Conservation (phyloP, 2,113 vertebrate genomes). For the Dascyllus trimaculatus region DNA sequence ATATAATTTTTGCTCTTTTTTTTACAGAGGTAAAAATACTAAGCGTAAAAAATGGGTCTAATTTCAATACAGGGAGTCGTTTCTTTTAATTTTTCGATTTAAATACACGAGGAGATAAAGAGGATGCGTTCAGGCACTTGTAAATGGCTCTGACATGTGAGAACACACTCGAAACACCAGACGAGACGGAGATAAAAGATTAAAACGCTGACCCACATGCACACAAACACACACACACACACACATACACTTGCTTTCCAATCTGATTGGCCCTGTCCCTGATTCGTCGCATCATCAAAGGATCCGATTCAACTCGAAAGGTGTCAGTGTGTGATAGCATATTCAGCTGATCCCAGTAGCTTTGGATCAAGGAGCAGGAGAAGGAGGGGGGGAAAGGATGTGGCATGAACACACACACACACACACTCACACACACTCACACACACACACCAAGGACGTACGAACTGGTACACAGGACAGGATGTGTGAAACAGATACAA, state of each 20-base stretch:
- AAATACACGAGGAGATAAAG: slow-evolving; percentile 88
- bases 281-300: slow-evolving; percentile 41
- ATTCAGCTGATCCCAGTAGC: slow-evolving; percentile 55
- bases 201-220: slow-evolving; percentile 17
- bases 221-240: slow-evolving; percentile 12
- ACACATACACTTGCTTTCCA: slow-evolving; percentile 24
- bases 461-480: slow-evolving; percentile 60
- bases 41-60: slow-evolving; percentile 85
- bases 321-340: slow-evolving; percentile 37
- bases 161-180: slow-evolving; percentile 80
- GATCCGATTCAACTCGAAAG: slow-evolving; percentile 49
- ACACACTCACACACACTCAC: slow-evolving; percentile 21
- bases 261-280: slow-evolving; percentile 60
- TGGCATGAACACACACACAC: slow-evolving; percentile 14
- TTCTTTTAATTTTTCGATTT: slow-evolving; percentile 83
- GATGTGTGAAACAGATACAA: slow-evolving; percentile 70
- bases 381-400: slow-evolving; percentile 43
- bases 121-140: slow-evolving; percentile 94
- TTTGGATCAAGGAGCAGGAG: slow-evolving; percentile 65
- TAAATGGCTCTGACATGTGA: slow-evolving; percentile 92
- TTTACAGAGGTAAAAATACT: slow-evolving; percentile 97
- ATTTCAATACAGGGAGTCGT: slow-evolving; percentile 86
- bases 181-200: slow-evolving; percentile 58
- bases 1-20: slow-evolving; percentile 88
- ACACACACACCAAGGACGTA: slow-evolving; percentile 40